Conservation (phyloP, 2,797 vertebrate species). For the Pelochelys cantorii region DNA sequence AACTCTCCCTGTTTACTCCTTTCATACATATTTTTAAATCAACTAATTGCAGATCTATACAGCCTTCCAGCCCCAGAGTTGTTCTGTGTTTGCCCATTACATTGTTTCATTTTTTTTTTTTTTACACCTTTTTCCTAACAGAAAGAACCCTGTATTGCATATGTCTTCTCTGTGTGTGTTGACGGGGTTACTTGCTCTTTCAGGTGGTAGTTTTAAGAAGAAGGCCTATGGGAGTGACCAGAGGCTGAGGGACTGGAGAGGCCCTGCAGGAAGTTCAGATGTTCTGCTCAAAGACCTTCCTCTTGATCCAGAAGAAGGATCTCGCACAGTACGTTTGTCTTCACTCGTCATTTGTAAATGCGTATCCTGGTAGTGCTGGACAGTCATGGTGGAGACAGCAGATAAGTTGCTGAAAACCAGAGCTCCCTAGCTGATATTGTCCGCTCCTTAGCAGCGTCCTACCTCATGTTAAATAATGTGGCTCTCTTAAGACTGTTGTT, state of each 20-base stretch:
- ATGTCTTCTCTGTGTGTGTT: not conserved
- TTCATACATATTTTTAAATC: not conserved
- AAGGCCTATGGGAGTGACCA: constrained; percentile 78
- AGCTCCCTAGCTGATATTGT: not conserved
- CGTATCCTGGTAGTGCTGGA: not conserved
- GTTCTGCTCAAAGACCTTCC: constrained; percentile 80
- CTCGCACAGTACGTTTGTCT: constrained; percentile 78
- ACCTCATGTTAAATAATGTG: not conserved
- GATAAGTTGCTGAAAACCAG: not conserved
- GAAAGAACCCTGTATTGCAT: not conserved
- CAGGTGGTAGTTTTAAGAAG: constrained; percentile 87
- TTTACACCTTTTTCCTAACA: not conserved
- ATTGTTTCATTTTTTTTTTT: not conserved
- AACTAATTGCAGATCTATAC: not conserved
- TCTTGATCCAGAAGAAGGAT: constrained; percentile 75
- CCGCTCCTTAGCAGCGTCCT: not conserved
- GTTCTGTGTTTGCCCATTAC: not conserved
- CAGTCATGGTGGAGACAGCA: fast-evolving
- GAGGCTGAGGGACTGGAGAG: constrained; percentile 82
- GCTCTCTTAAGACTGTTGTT: not conserved
- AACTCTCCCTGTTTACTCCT: not conserved
- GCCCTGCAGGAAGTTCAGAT: constrained; percentile 82
- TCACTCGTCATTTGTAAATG: not conserved
- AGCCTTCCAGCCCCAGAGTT: not conserved
- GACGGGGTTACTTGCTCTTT: not conserved